Evolutionary conservation across 2,113 vertebrate species (phyloP).

Genomic region (Plestiodon gilberti): DNA sequence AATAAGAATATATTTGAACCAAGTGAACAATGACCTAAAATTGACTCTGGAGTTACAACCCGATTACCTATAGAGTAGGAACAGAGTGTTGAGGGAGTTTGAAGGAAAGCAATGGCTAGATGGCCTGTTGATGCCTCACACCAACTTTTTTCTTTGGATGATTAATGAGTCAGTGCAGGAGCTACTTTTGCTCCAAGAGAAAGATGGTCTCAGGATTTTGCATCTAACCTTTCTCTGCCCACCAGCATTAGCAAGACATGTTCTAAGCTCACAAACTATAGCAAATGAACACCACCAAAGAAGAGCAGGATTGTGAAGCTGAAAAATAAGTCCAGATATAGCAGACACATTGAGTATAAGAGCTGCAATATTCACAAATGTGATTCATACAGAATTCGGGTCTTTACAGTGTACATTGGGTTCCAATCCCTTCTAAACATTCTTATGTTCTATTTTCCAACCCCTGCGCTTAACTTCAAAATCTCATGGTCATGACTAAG

Average conservation of each 20-base stretch:
- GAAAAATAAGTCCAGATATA: constrained; percentile 25
- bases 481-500: neutral
- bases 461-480: neutral
- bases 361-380: constrained; percentile 44
- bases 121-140: constrained; percentile 67
- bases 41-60: constrained; percentile 85
- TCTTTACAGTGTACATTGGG: neutral
- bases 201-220: constrained; percentile 58
- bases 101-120: constrained; percentile 78
- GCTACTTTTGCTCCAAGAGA: constrained; percentile 58
- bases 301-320: constrained; percentile 10
- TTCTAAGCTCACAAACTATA: constrained; percentile 47
- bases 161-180: constrained; percentile 68
- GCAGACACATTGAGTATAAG: neutral
- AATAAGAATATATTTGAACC: constrained; percentile 78
- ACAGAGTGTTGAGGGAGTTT: constrained; percentile 51
- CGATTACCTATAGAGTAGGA: constrained; percentile 84
- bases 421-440: constrained; percentile 30
- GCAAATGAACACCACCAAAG: constrained; percentile 20
- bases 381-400: constrained; percentile 37
- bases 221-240: constrained; percentile 51
- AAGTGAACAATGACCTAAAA: constrained; percentile 88
- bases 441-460: constrained; percentile 23
- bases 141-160: constrained; percentile 71
- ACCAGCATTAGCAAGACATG: constrained; percentile 42